Evolutionary conservation across 2,888 invertebrate species (phyloP).

Genomic region (Pasiphila rectangulata): DNA sequence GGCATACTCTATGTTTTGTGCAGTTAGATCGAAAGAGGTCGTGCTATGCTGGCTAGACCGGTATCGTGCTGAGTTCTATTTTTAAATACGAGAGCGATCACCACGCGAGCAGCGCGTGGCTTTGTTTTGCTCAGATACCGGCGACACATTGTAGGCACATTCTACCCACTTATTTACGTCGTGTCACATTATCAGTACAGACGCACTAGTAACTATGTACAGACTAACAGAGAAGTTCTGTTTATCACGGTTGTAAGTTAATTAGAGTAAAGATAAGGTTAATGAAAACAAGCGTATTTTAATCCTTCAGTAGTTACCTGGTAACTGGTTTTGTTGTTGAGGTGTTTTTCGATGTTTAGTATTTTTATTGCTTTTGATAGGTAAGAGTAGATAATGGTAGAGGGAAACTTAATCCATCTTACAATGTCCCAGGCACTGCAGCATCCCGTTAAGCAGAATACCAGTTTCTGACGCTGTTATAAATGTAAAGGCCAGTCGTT

Average conservation of each 20-base stretch:
- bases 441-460: too few relatives aligned
- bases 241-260: constrained; percentile 47
- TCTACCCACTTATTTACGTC: constrained; percentile 59
- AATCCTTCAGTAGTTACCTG: constrained; percentile 4
- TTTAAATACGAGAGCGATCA: constrained; percentile 52
- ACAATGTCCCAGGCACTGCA: too few relatives aligned
- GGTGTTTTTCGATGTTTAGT: background rate
- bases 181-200: constrained; percentile 56
- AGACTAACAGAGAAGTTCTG: constrained; percentile 35
- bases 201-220: constrained; percentile 48
- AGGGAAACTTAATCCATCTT: too few relatives aligned
- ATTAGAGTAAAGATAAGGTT: constrained; percentile 49
- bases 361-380: too few relatives aligned
- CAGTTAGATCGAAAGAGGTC: constrained; percentile 8
- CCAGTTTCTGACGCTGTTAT: too few relatives aligned
- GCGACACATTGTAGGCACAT: constrained; percentile 36
- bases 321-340: background rate
- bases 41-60: constrained; percentile 12
- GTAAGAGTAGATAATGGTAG: too few relatives aligned
- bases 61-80: constrained; percentile 54
- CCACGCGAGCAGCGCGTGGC: constrained; percentile 71
- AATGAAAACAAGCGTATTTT: constrained; percentile 33
- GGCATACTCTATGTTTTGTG: constrained; percentile 7
- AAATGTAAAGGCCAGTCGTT: too few relatives aligned
- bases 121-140: constrained; percentile 70